These are phyloP conservation scores for Lota lota DNA, from an alignment of 2,113 vertebrate genomes.

Conservation along the genomic window DNA sequence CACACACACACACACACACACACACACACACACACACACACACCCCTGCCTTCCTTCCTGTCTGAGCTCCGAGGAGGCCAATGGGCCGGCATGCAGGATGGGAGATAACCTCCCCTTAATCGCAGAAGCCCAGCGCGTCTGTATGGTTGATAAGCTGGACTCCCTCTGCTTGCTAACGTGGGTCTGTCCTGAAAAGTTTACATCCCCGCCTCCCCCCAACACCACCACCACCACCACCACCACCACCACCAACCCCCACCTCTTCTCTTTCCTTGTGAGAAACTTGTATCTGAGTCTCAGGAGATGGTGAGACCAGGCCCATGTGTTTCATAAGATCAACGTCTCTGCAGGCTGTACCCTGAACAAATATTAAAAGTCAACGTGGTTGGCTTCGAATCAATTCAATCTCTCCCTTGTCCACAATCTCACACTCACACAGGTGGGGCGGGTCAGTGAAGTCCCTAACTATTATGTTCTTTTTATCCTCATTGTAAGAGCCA, in stretches of 20 bases:
- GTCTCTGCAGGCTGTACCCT: too few species aligned
- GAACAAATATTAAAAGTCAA: too few species aligned
- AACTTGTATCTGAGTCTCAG: too few species aligned
- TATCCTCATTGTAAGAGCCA: too few species aligned
- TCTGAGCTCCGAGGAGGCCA: conserved; percentile 41
- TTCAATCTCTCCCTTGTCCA: too few species aligned
- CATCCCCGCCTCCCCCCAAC: conserved; percentile 50
- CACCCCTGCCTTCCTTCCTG: conserved; percentile 69
- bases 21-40: too few species aligned
- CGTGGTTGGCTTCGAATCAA: too few species aligned
- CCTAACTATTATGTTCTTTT: background rate
- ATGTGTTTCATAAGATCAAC: too few species aligned
- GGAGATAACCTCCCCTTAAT: conserved; percentile 72
- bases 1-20: too few species aligned
- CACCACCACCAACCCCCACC: background rate
- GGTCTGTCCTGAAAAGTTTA: conserved; percentile 52
- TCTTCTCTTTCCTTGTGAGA: background rate
- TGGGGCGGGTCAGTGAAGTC: too few species aligned
- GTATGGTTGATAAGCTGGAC: conserved; percentile 56
- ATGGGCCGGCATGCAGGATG: conserved; percentile 61
- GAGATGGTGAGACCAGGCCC: too few species aligned
- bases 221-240: conserved; percentile 19
- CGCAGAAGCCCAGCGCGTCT: conserved; percentile 37
- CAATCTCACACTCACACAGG: too few species aligned
- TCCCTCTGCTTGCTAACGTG: conserved; percentile 22